A percentile compares a stretch with the other conserved stretches of the same genome.
These are phyloP conservation scores for Mythimna loreyi DNA, from an alignment of 2,888 invertebrate species.

Conservation along the genomic window DNA sequence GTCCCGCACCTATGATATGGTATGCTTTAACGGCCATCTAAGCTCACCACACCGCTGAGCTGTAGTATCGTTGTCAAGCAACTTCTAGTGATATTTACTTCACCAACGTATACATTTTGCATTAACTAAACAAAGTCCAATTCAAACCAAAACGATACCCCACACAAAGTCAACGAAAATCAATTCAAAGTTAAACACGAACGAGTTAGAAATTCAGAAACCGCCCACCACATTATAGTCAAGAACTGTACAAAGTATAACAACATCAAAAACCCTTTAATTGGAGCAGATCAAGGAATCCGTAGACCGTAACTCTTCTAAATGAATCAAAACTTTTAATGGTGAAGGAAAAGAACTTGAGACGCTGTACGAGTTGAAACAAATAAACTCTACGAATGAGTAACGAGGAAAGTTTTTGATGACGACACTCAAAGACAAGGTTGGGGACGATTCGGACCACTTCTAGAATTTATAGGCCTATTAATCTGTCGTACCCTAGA, in stretches of 20 bases:
- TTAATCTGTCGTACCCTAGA: constrained; percentile 51
- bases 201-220: constrained; percentile 20
- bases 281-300: constrained; percentile 62
- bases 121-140: neutral
- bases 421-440: constrained; percentile 58
- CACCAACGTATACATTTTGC: neutral
- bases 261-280: constrained; percentile 63
- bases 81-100: too few relatives aligned
- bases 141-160: neutral
- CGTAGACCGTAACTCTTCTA: constrained; percentile 63
- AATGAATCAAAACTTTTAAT: constrained; percentile 81
- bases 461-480: constrained; percentile 61
- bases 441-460: constrained; percentile 60
- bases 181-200: constrained; percentile 23
- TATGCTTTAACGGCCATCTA: too few relatives aligned
- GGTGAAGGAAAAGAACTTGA: constrained; percentile 67
- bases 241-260: constrained; percentile 42
- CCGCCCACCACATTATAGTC: constrained; percentile 17
- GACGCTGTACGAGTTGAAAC: constrained; percentile 64
- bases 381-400: constrained; percentile 72
- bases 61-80: too few relatives aligned
- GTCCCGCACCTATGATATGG: too few relatives aligned
- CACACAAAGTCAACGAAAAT: constrained; percentile 21
- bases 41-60: too few relatives aligned
- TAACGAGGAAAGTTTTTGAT: constrained; percentile 68